Evolutionary conservation across 1,140 invertebrate genomes (phyloP).

Genomic region (Planococcus citri): DNA sequence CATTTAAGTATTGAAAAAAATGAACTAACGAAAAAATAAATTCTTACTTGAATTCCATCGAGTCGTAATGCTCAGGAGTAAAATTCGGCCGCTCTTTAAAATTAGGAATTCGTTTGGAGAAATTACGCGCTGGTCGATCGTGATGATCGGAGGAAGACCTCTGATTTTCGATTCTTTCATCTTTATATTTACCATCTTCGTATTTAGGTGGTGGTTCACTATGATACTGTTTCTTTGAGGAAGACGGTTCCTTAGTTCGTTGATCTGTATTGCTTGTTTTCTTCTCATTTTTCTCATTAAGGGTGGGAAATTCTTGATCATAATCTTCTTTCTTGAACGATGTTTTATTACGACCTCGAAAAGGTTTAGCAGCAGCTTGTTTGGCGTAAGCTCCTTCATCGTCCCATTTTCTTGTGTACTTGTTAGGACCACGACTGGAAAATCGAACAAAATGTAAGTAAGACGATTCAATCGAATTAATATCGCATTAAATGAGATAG

Average conservation of each 20-base stretch:
- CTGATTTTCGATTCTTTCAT: not conserved
- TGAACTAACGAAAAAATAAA: too few relatives aligned
- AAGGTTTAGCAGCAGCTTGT: conserved; percentile 24
- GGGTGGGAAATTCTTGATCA: conserved; percentile 15
- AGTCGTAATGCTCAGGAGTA: not conserved
- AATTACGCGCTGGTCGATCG: not conserved
- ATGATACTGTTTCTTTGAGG: not conserved
- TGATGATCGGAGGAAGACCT: not conserved
- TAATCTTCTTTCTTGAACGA: not conserved
- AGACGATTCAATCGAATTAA: not conserved
- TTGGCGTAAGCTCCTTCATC: conserved; percentile 72
- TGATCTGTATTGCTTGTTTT: not conserved
- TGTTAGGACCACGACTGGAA: conserved; percentile 68
- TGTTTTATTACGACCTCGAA: not conserved
- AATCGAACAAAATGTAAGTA: conserved; percentile 24
- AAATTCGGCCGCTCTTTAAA: not conserved
- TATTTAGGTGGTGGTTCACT: not conserved
- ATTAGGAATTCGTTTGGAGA: not conserved
- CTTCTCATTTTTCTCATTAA: not conserved
- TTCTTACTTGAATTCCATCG: not conserved
- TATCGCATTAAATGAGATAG: too few relatives aligned
- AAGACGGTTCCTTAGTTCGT: not conserved
- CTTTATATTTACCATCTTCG: not conserved
- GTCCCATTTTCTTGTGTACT: conserved; percentile 84
- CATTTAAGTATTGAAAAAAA: too few relatives aligned